phyloP scores from a whole-genome alignment of 2,888 invertebrate species.

The Deladenus siricidicola region DNA sequence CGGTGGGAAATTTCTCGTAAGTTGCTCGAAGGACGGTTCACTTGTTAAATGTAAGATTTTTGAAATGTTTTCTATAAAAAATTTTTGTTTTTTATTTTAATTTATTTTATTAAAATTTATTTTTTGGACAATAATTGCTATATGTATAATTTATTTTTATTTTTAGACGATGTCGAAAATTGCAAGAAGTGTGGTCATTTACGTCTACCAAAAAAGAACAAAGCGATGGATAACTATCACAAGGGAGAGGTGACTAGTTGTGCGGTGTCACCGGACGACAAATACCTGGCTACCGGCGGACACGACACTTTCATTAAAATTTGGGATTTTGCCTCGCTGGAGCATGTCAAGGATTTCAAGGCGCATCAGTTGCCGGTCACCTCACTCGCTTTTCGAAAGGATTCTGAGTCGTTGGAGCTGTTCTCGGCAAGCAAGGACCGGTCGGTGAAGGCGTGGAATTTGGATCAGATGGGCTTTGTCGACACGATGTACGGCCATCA shows the following conservation, averaged over 20 bases:
- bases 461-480: constrained; percentile 83
- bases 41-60: constrained; percentile 43
- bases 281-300: constrained; percentile 43
- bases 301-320: constrained; percentile 43
- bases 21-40: constrained; percentile 46
- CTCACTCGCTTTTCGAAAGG: constrained; percentile 38
- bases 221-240: constrained; percentile 30
- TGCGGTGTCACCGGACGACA: constrained; percentile 44
- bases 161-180: constrained; percentile 36
- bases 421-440: constrained; percentile 46
- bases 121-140: no score
- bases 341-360: constrained; percentile 35
- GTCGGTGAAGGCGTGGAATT: constrained; percentile 57
- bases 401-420: constrained; percentile 31
- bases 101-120: constrained; percentile 2
- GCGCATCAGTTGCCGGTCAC: constrained; percentile 44
- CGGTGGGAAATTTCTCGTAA: constrained; percentile 36
- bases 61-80: neutral
- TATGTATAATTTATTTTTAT: no score
- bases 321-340: constrained; percentile 41
- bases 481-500: constrained; percentile 73
- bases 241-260: constrained; percentile 39
- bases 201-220: constrained; percentile 30
- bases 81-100: constrained; percentile 1
- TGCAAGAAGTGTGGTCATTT: constrained; percentile 38